Conservation (phyloP, 2,888 invertebrate genomes). For the Loripinus fragilis region DNA sequence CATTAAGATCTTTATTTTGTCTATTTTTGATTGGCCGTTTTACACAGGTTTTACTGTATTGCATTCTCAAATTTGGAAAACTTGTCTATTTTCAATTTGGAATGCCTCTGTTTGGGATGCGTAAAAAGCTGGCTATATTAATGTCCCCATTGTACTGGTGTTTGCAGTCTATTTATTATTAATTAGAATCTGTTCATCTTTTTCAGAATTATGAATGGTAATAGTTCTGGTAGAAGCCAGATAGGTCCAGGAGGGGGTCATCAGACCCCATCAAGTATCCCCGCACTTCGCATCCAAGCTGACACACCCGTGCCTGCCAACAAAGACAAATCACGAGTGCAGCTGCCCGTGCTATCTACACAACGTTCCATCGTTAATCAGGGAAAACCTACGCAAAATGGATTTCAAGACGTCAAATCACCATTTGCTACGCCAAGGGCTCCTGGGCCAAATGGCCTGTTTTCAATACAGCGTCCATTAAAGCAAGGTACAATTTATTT, state of each 20-base stretch:
- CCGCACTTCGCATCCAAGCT: constrained; percentile 75
- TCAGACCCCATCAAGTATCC: constrained; percentile 59
- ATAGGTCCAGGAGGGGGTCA: constrained; percentile 50
- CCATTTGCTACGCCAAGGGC: constrained; percentile 61
- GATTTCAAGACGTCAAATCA: constrained; percentile 53
- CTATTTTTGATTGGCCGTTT: too few relatives aligned
- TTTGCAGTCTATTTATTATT: too few relatives aligned
- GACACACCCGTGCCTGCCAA: constrained; percentile 75
- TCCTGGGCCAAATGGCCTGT: constrained; percentile 51
- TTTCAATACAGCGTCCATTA: not conserved
- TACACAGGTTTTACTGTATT: too few relatives aligned
- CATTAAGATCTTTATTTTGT: too few relatives aligned
- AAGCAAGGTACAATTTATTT: not conserved
- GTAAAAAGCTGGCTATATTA: too few relatives aligned
- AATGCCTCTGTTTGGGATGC: too few relatives aligned
- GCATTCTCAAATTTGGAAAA: too few relatives aligned
- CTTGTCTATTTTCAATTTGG: too few relatives aligned
- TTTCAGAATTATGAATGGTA: constrained; percentile 76
- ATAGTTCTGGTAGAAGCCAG: constrained; percentile 63
- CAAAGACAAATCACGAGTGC: constrained; percentile 56
- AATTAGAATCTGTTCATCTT: too few relatives aligned
- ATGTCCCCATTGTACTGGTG: too few relatives aligned
- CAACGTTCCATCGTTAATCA: constrained; percentile 61
- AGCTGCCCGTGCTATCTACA: constrained; percentile 51
- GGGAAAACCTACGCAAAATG: constrained; percentile 68